phyloP scores from a whole-genome alignment of 2,113 vertebrate genomes.

The Illadopsis cleaveri region DNA sequence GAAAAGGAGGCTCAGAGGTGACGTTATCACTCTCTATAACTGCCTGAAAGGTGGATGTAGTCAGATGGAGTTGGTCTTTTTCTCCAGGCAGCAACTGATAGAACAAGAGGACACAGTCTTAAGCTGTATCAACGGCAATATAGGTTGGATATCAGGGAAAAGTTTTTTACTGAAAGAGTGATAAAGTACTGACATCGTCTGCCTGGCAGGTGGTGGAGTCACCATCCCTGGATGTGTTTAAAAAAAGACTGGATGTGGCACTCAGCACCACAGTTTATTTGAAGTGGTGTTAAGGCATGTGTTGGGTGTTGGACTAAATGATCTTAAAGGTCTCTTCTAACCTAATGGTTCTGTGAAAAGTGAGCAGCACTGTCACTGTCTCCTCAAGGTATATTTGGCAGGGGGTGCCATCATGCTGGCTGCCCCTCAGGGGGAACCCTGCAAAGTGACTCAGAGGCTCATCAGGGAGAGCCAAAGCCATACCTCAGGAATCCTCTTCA shows the following conservation, averaged over 20 bases:
- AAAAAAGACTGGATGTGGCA: too few relatives aligned
- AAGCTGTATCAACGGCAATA: accelerated
- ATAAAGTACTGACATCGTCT: neutral
- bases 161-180: neutral
- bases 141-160: neutral
- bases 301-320: neutral
- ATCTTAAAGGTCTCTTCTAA: neutral
- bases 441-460: neutral
- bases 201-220: too few relatives aligned
- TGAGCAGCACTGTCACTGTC: accelerated
- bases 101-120: accelerated
- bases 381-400: neutral
- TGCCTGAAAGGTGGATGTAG: accelerated
- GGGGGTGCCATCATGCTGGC: accelerated
- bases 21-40: neutral
- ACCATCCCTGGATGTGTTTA: neutral
- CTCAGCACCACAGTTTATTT: accelerated
- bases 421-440: accelerated
- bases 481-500: neutral
- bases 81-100: neutral
- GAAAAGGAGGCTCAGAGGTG: neutral
- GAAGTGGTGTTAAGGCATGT: too few relatives aligned
- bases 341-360: neutral
- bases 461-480: neutral
- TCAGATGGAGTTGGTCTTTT: neutral